These are phyloP conservation scores for Synergus itoensis DNA, from an alignment of 2,888 invertebrate species.

Conservation along the genomic window DNA sequence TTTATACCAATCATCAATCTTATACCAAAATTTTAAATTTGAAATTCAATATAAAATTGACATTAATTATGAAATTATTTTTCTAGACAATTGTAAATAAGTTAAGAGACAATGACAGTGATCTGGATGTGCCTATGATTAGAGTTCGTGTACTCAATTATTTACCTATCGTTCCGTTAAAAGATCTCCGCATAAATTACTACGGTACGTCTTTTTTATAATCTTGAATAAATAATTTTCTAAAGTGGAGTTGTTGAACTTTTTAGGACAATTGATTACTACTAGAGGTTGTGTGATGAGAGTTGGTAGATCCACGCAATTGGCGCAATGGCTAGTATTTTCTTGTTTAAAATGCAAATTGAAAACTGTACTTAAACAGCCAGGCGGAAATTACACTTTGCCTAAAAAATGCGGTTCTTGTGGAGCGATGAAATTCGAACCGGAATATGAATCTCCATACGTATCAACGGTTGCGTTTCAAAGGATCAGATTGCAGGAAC, in stretches of 20 bases:
- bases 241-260: slow-evolving; percentile 46
- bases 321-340: slow-evolving; percentile 89
- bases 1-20: not conserved
- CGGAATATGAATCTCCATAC: slow-evolving; percentile 83
- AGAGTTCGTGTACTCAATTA: slow-evolving; percentile 83
- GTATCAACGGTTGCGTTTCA: slow-evolving; percentile 90
- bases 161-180: slow-evolving; percentile 83
- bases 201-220: slow-evolving; percentile 81
- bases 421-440: slow-evolving; percentile 83
- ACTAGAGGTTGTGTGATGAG: slow-evolving; percentile 92
- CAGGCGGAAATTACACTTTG: slow-evolving; percentile 80
- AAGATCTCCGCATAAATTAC: slow-evolving; percentile 85
- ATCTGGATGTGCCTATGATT: slow-evolving; percentile 76
- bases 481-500: slow-evolving; percentile 90
- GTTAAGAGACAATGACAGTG: slow-evolving; percentile 74
- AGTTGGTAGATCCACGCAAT: slow-evolving; percentile 86
- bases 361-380: slow-evolving; percentile 77
- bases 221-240: slow-evolving; percentile 41
- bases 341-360: slow-evolving; percentile 84
- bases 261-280: slow-evolving; percentile 85
- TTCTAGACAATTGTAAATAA: slow-evolving; percentile 65
- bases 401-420: slow-evolving; percentile 82
- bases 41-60: slow-evolving; percentile 43
- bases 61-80: slow-evolving; percentile 8
- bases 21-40: slow-evolving; percentile 33